A percentile compares a stretch with the other conserved stretches of the same genome.
Conservation (phyloP, 2,797 vertebrate species). For the Sebastes iracundus region DNA sequence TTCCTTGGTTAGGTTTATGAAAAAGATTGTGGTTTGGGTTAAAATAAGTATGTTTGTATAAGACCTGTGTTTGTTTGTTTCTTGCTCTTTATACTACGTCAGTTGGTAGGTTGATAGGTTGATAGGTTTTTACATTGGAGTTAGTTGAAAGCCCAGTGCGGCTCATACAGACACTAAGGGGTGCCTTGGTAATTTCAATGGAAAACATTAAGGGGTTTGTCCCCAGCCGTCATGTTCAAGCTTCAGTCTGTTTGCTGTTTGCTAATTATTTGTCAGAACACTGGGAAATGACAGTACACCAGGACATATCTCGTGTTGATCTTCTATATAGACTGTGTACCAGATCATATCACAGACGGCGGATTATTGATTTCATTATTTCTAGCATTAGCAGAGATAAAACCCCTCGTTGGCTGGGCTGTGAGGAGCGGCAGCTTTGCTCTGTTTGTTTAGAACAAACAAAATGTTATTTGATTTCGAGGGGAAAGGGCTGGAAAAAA, state of each 20-base stretch:
- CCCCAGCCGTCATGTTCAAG: background rate
- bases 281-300: background rate
- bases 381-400: constrained; percentile 48
- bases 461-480: constrained; percentile 26
- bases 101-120: too few relatives aligned
- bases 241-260: constrained; percentile 39
- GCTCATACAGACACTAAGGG: too few relatives aligned
- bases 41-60: too few relatives aligned
- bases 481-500: constrained; percentile 2
- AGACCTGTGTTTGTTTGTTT: too few relatives aligned
- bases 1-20: too few relatives aligned
- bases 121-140: too few relatives aligned
- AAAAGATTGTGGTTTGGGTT: too few relatives aligned
- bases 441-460: constrained; percentile 47
- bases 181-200: background rate
- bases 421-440: background rate
- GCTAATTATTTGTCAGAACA: constrained; percentile 51
- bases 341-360: constrained; percentile 49
- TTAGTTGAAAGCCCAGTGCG: too few relatives aligned
- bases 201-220: background rate
- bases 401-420: constrained; percentile 8
- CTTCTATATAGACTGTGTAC: constrained; percentile 26
- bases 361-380: constrained; percentile 66
- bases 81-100: too few relatives aligned
- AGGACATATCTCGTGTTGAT: constrained; percentile 20